Conservation (phyloP, 2,888 invertebrate genomes). For the Hetaerina titia region DNA sequence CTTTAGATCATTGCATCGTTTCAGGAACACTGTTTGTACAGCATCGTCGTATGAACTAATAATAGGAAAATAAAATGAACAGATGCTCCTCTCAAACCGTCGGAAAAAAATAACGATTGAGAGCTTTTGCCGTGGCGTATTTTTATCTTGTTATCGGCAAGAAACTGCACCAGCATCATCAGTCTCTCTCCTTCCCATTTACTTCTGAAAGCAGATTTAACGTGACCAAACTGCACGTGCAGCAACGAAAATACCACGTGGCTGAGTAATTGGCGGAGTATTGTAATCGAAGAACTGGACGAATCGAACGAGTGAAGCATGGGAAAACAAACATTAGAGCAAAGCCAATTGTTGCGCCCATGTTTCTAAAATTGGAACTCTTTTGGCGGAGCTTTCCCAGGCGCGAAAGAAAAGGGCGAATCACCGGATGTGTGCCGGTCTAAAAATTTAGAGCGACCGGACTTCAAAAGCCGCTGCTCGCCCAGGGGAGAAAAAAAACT, state of each 20-base stretch:
- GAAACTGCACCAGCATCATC: no score
- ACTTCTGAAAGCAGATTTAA: background rate
- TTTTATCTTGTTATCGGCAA: no score
- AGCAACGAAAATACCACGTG: background rate
- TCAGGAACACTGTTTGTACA: no score
- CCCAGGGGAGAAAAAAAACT: background rate
- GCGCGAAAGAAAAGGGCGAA: background rate
- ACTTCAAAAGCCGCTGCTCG: background rate
- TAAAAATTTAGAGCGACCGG: background rate
- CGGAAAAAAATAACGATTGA: no score
- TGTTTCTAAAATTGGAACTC: background rate
- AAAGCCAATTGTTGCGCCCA: background rate
- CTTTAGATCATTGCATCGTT: no score
- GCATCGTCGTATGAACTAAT: no score
- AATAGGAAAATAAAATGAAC: no score
- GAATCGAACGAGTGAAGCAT: background rate
- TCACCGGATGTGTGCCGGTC: conserved; percentile 5
- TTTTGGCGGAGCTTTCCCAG: background rate
- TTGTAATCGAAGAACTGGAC: background rate
- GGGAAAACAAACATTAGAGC: background rate
- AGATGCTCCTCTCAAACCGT: no score
- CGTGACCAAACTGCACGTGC: background rate
- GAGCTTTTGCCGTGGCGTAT: no score
- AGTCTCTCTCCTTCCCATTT: background rate
- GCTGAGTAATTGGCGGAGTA: background rate